These are phyloP conservation scores for Podarcis muralis DNA, from an alignment of 2,113 vertebrate species.

Conservation along the genomic window DNA sequence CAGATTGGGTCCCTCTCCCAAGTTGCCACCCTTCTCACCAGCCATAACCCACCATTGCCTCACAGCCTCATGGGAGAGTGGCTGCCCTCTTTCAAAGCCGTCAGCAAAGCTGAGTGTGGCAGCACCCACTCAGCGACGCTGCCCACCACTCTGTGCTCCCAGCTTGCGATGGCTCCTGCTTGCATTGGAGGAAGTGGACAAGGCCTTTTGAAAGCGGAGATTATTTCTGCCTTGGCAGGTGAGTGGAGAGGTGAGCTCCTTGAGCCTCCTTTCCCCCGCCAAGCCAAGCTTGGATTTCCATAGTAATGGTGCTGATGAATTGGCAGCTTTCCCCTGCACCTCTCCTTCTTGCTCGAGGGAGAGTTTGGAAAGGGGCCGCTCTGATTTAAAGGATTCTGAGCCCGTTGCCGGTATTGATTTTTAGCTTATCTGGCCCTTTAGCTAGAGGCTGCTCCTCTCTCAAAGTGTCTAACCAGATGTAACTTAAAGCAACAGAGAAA, in stretches of 20 bases:
- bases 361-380: constrained; percentile 1
- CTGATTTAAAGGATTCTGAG: constrained; percentile 54
- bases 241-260: neutral
- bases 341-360: constrained; percentile 7
- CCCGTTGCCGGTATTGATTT: constrained; percentile 63
- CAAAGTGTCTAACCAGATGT: constrained; percentile 53
- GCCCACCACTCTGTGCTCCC: neutral
- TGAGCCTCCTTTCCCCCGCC: no score
- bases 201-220: neutral
- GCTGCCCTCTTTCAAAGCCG: neutral
- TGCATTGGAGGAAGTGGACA: neutral
- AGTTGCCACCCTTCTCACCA: no score
- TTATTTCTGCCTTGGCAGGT: no score
- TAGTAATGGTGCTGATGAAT: neutral
- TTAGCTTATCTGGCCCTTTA: constrained; percentile 71
- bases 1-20: neutral
- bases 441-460: constrained; percentile 71
- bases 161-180: no score
- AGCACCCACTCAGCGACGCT: neutral
- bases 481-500: constrained; percentile 67
- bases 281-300: neutral
- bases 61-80: neutral
- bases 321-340: neutral
- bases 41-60: neutral
- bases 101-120: neutral